These are phyloP conservation scores for Microplitis deprimator DNA, from an alignment of 2,888 invertebrate species.

Conservation along the genomic window DNA sequence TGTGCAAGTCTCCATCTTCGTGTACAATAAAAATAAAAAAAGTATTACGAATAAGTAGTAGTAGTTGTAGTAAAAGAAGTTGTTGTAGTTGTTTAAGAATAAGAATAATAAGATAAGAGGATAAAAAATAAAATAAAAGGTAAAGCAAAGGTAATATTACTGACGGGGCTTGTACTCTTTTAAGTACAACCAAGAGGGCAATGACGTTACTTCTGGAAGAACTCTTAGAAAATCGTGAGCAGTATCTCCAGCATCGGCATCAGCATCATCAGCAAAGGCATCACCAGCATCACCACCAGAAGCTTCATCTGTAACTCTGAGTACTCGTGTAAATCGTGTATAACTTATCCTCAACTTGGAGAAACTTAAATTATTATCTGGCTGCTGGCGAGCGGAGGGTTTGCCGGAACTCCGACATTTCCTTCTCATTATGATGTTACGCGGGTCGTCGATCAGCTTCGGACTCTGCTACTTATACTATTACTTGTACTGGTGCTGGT, in stretches of 20 bases:
- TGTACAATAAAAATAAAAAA: background rate
- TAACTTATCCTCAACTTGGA: slow-evolving; percentile 29
- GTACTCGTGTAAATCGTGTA: slow-evolving; percentile 16
- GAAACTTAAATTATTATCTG: slow-evolving; percentile 43
- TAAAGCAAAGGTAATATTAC: slow-evolving; percentile 26
- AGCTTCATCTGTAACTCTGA: slow-evolving; percentile 20
- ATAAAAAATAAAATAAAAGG: slow-evolving; percentile 9
- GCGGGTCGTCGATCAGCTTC: slow-evolving; percentile 28
- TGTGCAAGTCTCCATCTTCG: background rate
- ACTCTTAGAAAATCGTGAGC: slow-evolving; percentile 33
- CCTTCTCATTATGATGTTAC: slow-evolving; percentile 31
- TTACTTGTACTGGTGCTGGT: background rate
- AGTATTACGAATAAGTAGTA: slow-evolving; percentile 1
- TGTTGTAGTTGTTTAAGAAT: slow-evolving; percentile 7
- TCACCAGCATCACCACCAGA: background rate
- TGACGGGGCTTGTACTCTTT: slow-evolving; percentile 33
- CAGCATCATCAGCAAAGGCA: slow-evolving; percentile 20
- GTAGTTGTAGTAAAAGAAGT: background rate
- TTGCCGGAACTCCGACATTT: slow-evolving; percentile 34
- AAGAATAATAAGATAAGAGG: slow-evolving; percentile 24
- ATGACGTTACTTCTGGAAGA: slow-evolving; percentile 34
- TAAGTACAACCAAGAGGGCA: slow-evolving; percentile 38
- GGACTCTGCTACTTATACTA: background rate
- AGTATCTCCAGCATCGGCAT: slow-evolving; percentile 25
- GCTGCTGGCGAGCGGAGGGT: slow-evolving; percentile 37